These are phyloP conservation scores for Proterorhinus semilunaris DNA, from an alignment of 2,113 vertebrate genomes.

Conservation along the genomic window DNA sequence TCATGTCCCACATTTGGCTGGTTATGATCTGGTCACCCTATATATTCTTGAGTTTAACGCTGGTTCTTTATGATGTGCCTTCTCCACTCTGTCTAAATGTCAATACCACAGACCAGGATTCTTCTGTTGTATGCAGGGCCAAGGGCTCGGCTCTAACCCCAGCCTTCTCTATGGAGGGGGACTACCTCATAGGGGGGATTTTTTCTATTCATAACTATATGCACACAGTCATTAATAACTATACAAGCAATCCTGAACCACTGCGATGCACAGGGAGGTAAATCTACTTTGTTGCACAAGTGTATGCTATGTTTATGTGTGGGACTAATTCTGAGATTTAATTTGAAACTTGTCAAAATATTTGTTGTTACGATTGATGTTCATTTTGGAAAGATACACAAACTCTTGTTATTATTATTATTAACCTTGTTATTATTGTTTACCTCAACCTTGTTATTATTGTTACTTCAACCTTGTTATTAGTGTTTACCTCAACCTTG, in stretches of 20 bases:
- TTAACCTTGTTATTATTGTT: too few species aligned
- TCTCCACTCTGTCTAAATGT: conserved; percentile 5
- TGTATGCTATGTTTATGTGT: background rate
- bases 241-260: conserved; percentile 55
- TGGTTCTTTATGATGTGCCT: conserved; percentile 16
- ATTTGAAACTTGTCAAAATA: background rate
- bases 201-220: conserved; percentile 63
- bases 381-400: background rate
- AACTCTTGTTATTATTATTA: background rate
- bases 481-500: too few species aligned
- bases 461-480: too few species aligned
- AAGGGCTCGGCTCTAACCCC: conserved; percentile 40
- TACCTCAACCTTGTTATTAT: too few species aligned
- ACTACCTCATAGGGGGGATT: conserved; percentile 67
- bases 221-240: conserved; percentile 43
- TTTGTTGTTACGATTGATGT: background rate
- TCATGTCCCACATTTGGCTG: too few species aligned
- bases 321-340: background rate
- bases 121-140: conserved; percentile 48
- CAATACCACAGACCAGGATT: background rate
- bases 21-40: too few species aligned
- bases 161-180: conserved; percentile 60
- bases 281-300: conserved; percentile 7
- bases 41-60: background rate
- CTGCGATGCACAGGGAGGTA: conserved; percentile 68